Evolutionary conservation across 2,113 vertebrate species (phyloP), one percentile per base, ranked within the genome.

Genomic region (Rallus limicola): DNA sequence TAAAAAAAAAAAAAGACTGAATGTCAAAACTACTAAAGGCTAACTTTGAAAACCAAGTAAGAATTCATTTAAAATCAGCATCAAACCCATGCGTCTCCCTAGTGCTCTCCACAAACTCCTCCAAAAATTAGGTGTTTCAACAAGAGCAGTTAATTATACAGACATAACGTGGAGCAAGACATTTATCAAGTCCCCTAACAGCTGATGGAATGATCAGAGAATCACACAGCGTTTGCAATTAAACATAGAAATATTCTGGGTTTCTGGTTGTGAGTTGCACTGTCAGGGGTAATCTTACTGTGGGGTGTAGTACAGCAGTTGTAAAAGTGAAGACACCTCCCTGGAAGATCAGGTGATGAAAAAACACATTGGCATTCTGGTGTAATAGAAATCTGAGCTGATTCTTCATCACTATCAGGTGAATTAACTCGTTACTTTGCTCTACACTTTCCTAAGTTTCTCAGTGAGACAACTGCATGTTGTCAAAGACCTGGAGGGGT

Each of bases 71-170:
- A 76, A 92, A 94, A 90, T 95, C 85, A 91, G 82, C 90, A 87
- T 94, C 90, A 94, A 94, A 81, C 67, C 50, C 29, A 19, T 70
- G 86, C n/a, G 16, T 94, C 70, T 95, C 85, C 81, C 77, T 59
- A 3, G 53, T 92, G 72, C 62, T 96, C 80, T 65, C 70, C 74
- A 89, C 28, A 82, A 92, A 86, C 64, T 93, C 77, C 70, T 92
- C 36, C 56, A 83, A 96, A 88, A 97, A 85, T 76, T 23, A 95
- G 69, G 58, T 84, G 63, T 67, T 92, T 91, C 96, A 88, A 93
- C 74, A 83, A 86, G 87, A 93, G 59, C 36, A 76, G 86, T 94
- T 95, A 95, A 97, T 97, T 89, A 93, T 60, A 75, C 64, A 81
- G 92, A 86, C 19, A 46, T 62, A 91, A 95, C 67, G 53, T 53